Evolutionary conservation across 2,113 vertebrate genomes (phyloP), one percentile per base, ranked within the genome.

Genomic region (Conger conger): DNA sequence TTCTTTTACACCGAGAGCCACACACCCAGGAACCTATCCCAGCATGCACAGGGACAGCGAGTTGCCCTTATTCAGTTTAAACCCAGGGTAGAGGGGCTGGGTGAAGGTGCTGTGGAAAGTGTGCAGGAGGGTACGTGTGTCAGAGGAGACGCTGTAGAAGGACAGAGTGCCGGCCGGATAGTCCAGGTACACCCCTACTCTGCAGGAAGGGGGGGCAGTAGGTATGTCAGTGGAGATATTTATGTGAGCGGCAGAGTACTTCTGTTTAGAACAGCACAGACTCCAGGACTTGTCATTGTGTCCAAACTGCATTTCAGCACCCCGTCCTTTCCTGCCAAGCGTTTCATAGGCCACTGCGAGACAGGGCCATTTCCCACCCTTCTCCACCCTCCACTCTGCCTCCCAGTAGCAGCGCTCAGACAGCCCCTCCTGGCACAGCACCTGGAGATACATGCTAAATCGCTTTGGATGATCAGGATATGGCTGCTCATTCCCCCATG

Each of bases 91-190:
- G 30, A 90, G 82, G 6, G 88, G 87, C 57, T 90, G 78, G 0
- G 37, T 87, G 81, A 90, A 90, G 37, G 37, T 78, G 23, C 54
- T 87, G n/a, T 87, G 82, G 4, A 82, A 60, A 20, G 82, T 84
- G 76, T 89, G 76, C 50, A 90, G 88, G 80, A 89, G 88, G 81
- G 85, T 88, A 88, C 87, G 89, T 57, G 82, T 86, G 82, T 84
- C 80, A 63, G 81, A 37, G 35, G 81, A 82, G 53, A 68, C 11
- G 27, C 54, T 82, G 36, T 38, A 82, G 81, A 82, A 82, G 36
- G 81, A 82, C 54, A 82, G 81, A 37, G 16, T 82, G 36, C 81
- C 81, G 37, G 36, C 57, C 13, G 23, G 0, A 35, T 35, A 63
- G 81, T 82, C 81, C 81, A 82, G 54, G 36, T 82, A 68, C 23